phyloP scores from a whole-genome alignment of 1,140 invertebrate species.

The Caerostris darwini region DNA sequence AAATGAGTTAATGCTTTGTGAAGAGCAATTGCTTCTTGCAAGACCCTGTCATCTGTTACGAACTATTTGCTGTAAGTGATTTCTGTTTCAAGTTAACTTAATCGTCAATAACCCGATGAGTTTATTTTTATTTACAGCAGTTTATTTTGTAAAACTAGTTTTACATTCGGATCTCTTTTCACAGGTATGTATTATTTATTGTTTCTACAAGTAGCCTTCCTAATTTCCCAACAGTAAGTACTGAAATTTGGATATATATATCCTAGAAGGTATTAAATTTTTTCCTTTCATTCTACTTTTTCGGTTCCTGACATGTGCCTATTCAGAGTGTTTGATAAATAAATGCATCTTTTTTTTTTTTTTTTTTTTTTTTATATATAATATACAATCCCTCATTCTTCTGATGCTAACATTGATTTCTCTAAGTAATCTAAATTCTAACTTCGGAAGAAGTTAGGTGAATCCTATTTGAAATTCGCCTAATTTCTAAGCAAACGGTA shows the following conservation, averaged over 20 bases:
- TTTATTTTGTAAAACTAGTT: background rate
- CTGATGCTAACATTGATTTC: conserved; percentile 39
- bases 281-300: background rate
- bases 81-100: no score
- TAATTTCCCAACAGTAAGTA: background rate
- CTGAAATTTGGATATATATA: background rate
- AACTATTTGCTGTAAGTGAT: no score
- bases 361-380: background rate
- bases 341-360: background rate
- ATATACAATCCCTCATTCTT: background rate
- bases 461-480: background rate
- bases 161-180: background rate
- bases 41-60: no score
- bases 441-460: background rate
- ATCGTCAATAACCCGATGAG: no score
- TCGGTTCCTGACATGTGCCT: conserved; percentile 59
- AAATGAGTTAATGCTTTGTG: no score
- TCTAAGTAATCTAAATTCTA: conserved; percentile 14
- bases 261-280: background rate
- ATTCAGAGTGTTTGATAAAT: background rate
- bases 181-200: conserved; percentile 27
- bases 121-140: no score
- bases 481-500: background rate
- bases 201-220: background rate
- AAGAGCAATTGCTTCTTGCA: no score